phyloP scores from a whole-genome alignment of 2,797 vertebrate species.

The Sebastes diaconus region DNA sequence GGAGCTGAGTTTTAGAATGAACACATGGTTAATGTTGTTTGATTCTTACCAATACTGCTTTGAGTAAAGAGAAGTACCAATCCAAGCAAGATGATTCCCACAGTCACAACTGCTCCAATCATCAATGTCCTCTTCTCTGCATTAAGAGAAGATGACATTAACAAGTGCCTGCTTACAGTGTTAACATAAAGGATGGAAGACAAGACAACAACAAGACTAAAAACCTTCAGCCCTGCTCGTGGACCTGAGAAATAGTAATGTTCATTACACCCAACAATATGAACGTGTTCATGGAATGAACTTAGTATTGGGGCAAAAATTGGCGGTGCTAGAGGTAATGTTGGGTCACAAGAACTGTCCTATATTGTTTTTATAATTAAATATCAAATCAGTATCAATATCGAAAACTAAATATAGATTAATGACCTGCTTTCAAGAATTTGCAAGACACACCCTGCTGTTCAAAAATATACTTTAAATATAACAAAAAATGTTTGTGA shows the following conservation, averaged over 20 bases:
- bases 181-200: neutral
- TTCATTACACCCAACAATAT: too few relatives aligned
- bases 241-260: too few relatives aligned
- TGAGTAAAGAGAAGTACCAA: neutral
- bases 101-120: neutral
- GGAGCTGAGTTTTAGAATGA: neutral
- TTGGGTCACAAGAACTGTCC: neutral
- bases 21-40: neutral
- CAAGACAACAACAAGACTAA: too few relatives aligned
- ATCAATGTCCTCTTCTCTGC: neutral
- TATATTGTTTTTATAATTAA: too few relatives aligned
- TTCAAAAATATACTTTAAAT: too few relatives aligned
- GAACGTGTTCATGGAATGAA: too few relatives aligned
- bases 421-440: neutral
- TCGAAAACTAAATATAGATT: neutral
- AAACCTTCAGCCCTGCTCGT: too few relatives aligned
- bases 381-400: neutral
- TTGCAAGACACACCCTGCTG: neutral
- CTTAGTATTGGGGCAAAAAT: too few relatives aligned
- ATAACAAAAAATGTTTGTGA: too few relatives aligned
- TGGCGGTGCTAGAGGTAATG: neutral
- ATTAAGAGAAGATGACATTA: neutral
- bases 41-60: neutral
- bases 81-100: neutral
- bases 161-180: neutral